Base-by-base conservation (phyloP, 1,140 invertebrate species). In the Neodiprion virginianus region DNA sequence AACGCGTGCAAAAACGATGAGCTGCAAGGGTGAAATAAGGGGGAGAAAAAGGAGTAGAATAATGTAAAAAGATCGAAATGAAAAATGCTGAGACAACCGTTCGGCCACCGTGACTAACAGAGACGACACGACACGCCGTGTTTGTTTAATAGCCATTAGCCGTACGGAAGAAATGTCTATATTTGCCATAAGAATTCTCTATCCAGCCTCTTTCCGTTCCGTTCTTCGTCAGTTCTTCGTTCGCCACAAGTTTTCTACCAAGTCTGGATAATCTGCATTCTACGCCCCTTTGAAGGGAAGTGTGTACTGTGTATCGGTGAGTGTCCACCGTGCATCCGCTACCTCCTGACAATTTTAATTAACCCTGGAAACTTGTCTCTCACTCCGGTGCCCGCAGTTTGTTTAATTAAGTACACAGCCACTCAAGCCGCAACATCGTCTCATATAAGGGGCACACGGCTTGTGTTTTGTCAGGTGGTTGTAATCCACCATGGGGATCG, bases 121-220 rank as follows among this genome's bases (percentile, higher is more conserved):
- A 61, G 53, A 61, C 53, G 53, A 61, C 53, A 40, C 53, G n/a
- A 17, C 53, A 61, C 53, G 28, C 5, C 28, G 28, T 61, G 53
- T 61, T 61, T 61, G 53, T 61, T 61, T 61, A 61, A 61, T 61
- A 61, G 53, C 53, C 53, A 61, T 61, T 61, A 61, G 53, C 53
- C 53, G 53, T 8, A 8, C 5, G 8, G 53, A 61, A 61, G 53
- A 61, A 61, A 61, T 61, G 7, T 61, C 53, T 61, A 61, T 61
- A 61, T 61, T 61, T 61, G 53, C 53, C 53, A 61, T 14, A 61
- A 61, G 53, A 40, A 40, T 40, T 40, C 28, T 40, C 28, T 40
- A 1, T 40, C 5, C 28, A 40, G 28, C 28, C 8, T 61, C n/a
- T 61, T 61, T 61, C 17, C 17, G 17, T 61, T 61, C 53, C 10